phyloP scores from a whole-genome alignment of 2,888 invertebrate genomes.

The Dusona sp. region DNA sequence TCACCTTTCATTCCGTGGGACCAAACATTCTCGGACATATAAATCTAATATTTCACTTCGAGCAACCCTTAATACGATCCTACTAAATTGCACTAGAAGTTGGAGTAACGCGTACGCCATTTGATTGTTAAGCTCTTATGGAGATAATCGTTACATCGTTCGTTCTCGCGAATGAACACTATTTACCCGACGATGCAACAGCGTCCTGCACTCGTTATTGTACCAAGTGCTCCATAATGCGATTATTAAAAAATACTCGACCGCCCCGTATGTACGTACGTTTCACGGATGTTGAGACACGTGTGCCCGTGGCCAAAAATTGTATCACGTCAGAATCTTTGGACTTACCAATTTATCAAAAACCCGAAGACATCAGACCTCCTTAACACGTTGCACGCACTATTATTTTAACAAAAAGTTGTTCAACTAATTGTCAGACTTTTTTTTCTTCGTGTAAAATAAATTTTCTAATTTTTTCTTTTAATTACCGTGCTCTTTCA shows the following conservation, averaged over 20 bases:
- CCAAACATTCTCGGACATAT: slow-evolving; percentile 14
- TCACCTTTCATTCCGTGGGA: slow-evolving; percentile 30
- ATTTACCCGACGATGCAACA: slow-evolving; percentile 56
- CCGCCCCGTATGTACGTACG: no score
- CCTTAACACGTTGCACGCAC: no score
- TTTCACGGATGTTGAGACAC: background rate
- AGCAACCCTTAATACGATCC: slow-evolving; percentile 35
- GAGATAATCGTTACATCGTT: slow-evolving; percentile 74
- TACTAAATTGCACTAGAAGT: slow-evolving; percentile 4
- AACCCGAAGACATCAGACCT: no score
- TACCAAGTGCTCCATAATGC: background rate
- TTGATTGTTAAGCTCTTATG: slow-evolving; percentile 75
- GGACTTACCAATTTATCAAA: no score
- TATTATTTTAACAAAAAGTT: background rate
- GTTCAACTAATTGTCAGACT: background rate
- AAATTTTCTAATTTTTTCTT: background rate
- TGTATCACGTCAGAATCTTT: background rate
- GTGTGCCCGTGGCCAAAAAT: background rate
- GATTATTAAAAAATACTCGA: background rate
- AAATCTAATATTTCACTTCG: slow-evolving; percentile 43
- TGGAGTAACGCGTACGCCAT: slow-evolving; percentile 33
- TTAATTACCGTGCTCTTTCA: no score
- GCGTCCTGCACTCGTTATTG: slow-evolving; percentile 68
- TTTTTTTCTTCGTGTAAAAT: background rate
- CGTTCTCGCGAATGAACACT: slow-evolving; percentile 40